Evolutionary conservation across 2,888 invertebrate genomes (phyloP), one percentile per base, ranked within the genome.

Genomic region (Amphipoea lucens): DNA sequence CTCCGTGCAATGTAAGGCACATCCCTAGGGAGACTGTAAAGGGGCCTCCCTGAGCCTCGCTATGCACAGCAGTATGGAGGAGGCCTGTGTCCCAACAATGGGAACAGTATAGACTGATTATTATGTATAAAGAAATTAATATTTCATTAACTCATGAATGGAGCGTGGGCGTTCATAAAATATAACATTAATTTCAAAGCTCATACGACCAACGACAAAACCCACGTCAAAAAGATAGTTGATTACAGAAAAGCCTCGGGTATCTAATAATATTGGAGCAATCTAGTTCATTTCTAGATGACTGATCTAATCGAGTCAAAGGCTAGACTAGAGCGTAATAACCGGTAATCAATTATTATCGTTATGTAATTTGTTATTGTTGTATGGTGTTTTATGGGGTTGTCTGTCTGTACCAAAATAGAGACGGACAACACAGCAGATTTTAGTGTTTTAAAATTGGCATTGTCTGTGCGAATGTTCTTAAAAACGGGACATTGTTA

Each of bases 341-440:
- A 85, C 80, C 48, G 60, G 87, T 87, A 87, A 88, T 88, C 90
- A 90, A 88, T 89, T 89, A 88, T 87, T 88, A 87, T 85, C 82
- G 74, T 82, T 85, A 82, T 78, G 42, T 76, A 88, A 86, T 82
- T 84, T 87, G 70, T 82, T 83, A 51, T n/a, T 76, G 20, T 74
- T 79, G 40, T 83, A 78, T 68, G 4, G 0, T 7, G 45, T 42
- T 48, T 29, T 70, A 11, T 70, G 3, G 5, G 48, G 20, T 45
- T 57, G 73, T 87, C 60, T 42, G 75, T 85, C 20, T 66, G 57
- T 60, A 60, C 11, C 48, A 48, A 48, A 48, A 48, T 4, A 54
- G 20, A 54, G 20, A 54, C 54, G 20, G 0, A 48, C 48, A 14
- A 48, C 2, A 0, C 20, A 54, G 54, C 54, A 20, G 54, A 54